Conservation (phyloP, 2,888 invertebrate genomes). For the Sinodicranocentrus sp. region DNA sequence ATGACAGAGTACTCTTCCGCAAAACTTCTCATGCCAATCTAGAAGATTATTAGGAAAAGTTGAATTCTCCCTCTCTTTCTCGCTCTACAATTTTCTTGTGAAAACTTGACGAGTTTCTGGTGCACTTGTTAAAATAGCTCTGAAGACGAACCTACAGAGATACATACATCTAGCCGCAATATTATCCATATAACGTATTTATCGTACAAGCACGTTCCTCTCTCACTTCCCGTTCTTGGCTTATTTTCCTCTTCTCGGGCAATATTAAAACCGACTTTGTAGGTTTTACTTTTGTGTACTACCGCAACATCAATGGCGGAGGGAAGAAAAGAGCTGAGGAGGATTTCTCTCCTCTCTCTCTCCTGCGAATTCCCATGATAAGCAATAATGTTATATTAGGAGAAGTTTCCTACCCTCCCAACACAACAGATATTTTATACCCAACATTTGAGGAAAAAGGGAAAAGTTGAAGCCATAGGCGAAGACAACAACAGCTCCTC, state of each 20-base stretch:
- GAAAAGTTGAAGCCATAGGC: constrained; percentile 1
- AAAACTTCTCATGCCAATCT: constrained; percentile 61
- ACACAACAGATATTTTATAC: too few relatives aligned
- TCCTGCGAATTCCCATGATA: constrained; percentile 45
- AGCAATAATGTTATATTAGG: constrained; percentile 7
- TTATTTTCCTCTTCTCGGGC: constrained; percentile 3
- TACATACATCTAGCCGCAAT: too few relatives aligned
- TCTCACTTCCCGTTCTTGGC: background rate
- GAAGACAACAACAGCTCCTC: constrained; percentile 30
- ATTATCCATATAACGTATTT: too few relatives aligned
- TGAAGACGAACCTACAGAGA: too few relatives aligned
- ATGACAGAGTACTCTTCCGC: constrained; percentile 65
- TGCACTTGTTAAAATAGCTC: too few relatives aligned
- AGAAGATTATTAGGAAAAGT: constrained; percentile 17
- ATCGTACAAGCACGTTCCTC: constrained; percentile 12
- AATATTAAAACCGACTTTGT: constrained; percentile 6
- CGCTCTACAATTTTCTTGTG: background rate
- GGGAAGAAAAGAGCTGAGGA: background rate
- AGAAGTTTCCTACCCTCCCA: too few relatives aligned
- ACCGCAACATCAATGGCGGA: constrained; percentile 21
- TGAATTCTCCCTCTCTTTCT: background rate
- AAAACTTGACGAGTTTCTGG: constrained; percentile 9
- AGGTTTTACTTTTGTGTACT: constrained; percentile 1
- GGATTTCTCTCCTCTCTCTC: too few relatives aligned
- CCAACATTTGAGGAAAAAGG: too few relatives aligned